A percentile compares a stretch with the other conserved stretches of the same genome.
Conservation (phyloP, 1,140 invertebrate species). For the Panagrolaimus sp. region DNA sequence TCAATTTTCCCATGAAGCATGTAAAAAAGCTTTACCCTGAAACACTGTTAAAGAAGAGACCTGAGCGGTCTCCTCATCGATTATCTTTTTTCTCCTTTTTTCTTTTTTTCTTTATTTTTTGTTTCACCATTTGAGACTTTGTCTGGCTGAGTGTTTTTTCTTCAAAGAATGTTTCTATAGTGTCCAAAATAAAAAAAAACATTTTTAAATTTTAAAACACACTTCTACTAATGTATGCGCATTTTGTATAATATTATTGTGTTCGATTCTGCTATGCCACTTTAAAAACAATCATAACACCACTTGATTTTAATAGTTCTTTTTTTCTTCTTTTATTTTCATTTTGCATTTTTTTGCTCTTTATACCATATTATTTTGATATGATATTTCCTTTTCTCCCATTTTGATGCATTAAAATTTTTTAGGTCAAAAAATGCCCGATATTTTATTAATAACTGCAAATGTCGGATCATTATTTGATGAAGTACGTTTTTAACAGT, state of each 20-base stretch:
- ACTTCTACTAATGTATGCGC: constrained; percentile 12
- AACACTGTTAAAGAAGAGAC: too few species aligned
- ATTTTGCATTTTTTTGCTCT: background rate
- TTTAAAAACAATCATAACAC: constrained; percentile 10
- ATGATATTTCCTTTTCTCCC: background rate
- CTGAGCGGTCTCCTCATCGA: too few species aligned
- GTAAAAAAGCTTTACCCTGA: too few species aligned
- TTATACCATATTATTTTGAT: background rate
- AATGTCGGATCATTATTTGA: constrained; percentile 40
- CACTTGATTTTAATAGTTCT: background rate
- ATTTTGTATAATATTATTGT: background rate
- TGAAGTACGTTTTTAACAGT: constrained; percentile 22
- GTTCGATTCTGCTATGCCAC: background rate
- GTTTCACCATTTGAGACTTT: too few species aligned
- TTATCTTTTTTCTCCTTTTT: too few species aligned
- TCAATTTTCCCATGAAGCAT: too few species aligned
- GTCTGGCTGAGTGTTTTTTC: too few species aligned
- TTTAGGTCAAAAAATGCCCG: constrained; percentile 8
- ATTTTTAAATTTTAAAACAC: constrained; percentile 4
- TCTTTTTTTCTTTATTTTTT: too few species aligned
- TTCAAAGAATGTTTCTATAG: constrained; percentile 8
- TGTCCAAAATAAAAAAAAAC: constrained; percentile 1
- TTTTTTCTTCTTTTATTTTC: background rate
- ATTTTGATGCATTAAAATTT: background rate
- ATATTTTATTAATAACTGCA: constrained; percentile 35